Conservation (phyloP, 2,888 invertebrate genomes). For the Neocrepidodera transversa region DNA sequence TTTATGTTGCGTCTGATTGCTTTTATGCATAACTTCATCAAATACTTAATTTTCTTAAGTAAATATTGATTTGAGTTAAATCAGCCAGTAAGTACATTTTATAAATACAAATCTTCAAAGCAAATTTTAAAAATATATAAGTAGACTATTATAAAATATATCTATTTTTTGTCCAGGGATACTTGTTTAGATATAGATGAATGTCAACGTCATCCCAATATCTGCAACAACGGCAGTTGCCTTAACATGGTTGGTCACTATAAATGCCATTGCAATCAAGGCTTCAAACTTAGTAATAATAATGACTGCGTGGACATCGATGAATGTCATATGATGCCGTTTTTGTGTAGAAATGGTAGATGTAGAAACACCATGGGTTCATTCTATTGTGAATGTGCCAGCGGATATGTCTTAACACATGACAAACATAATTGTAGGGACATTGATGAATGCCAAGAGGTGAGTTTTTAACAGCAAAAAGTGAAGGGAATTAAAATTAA, state of each 20-base stretch:
- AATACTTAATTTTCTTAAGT: no score
- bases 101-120: no score
- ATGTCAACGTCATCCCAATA: slow-evolving; percentile 74
- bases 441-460: slow-evolving; percentile 79
- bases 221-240: slow-evolving; percentile 80
- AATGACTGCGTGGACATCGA: slow-evolving; percentile 84
- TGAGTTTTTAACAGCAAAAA: slow-evolving; percentile 52
- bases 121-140: no score
- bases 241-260: slow-evolving; percentile 75
- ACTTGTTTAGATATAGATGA: slow-evolving; percentile 78
- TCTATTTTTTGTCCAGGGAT: slow-evolving; percentile 59
- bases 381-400: slow-evolving; percentile 81
- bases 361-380: slow-evolving; percentile 83
- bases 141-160: background rate
- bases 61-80: no score
- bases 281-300: slow-evolving; percentile 78
- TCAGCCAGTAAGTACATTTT: no score
- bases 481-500: no score
- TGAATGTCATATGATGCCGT: slow-evolving; percentile 84
- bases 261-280: slow-evolving; percentile 76
- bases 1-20: no score
- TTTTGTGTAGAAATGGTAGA: slow-evolving; percentile 84
- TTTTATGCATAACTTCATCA: no score
- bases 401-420: slow-evolving; percentile 76
- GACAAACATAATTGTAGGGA: slow-evolving; percentile 83